A percentile compares a stretch with the other conserved stretches of the same genome.
Evolutionary conservation across 2,797 vertebrate genomes (phyloP).

Genomic region (Anas capensis): DNA sequence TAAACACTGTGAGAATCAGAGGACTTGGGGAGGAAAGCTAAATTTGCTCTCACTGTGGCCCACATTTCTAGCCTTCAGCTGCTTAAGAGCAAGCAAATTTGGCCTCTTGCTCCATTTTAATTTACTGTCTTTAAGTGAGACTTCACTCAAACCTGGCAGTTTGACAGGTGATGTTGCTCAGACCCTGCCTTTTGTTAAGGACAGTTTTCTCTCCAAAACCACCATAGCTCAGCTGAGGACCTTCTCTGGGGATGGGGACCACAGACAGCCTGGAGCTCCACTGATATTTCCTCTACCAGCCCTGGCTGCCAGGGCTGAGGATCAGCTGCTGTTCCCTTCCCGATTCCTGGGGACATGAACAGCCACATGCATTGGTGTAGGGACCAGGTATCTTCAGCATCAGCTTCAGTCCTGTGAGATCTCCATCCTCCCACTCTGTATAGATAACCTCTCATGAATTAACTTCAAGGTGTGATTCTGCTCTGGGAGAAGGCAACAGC

Average conservation of each 20-base stretch:
- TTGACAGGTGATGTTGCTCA: neutral
- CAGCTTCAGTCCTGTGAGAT: neutral
- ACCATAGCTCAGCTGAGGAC: neutral
- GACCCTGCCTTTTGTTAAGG: neutral
- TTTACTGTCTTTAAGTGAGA: neutral
- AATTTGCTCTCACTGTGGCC: neutral
- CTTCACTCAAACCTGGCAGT: neutral
- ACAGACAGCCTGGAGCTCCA: neutral
- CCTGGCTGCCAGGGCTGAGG: rapidly evolving
- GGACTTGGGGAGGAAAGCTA: neutral
- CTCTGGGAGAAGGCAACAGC: neutral
- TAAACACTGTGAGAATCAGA: conserved; percentile 7
- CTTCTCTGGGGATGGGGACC: neutral
- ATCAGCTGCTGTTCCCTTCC: neutral
- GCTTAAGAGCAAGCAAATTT: neutral
- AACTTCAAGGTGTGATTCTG: neutral
- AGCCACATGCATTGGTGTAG: rapidly evolving
- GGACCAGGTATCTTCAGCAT: neutral
- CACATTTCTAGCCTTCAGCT: neutral
- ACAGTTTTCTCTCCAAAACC: neutral
- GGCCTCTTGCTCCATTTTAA: neutral
- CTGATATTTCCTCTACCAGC: neutral
- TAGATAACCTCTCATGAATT: neutral
- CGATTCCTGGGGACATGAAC: neutral
- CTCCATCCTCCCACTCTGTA: neutral